These are phyloP conservation scores for Octodon degus DNA, from an alignment of 2,113 vertebrate genomes.

Conservation along the genomic window DNA sequence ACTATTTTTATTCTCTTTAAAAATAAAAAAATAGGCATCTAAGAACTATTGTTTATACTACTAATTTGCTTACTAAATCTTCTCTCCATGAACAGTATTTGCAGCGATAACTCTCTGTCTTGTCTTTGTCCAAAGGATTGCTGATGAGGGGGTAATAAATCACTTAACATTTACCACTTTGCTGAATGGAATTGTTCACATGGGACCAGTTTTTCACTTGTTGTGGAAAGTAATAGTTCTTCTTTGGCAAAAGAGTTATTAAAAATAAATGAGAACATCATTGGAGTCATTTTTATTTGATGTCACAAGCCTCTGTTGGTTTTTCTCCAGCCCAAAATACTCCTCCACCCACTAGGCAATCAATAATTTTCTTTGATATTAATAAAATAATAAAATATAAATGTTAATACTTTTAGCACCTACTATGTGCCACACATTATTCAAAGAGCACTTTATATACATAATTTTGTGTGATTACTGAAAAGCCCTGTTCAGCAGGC, in stretches of 20 bases:
- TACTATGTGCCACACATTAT: background rate
- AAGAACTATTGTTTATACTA: background rate
- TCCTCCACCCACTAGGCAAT: background rate
- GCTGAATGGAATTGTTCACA: conserved; percentile 51
- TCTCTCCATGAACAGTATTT: background rate
- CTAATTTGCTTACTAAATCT: conserved; percentile 32
- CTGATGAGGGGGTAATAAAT: conserved; percentile 45
- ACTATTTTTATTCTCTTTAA: no score
- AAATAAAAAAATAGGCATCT: background rate
- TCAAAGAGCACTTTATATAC: background rate
- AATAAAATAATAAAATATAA: background rate
- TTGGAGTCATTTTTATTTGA: conserved; percentile 32
- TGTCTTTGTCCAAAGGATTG: conserved; percentile 31
- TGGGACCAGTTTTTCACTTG: conserved; percentile 60
- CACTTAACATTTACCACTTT: conserved; percentile 37
- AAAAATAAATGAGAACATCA: conserved; percentile 34
- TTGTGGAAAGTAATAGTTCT: conserved; percentile 35
- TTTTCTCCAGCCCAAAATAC: background rate
- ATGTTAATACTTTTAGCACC: background rate
- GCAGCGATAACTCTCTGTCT: conserved; percentile 40
- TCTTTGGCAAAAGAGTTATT: conserved; percentile 26
- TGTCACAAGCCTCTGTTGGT: background rate
- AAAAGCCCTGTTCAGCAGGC: background rate
- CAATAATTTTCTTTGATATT: background rate
- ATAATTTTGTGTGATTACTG: background rate